Evolutionary conservation across 2,797 vertebrate genomes (phyloP), one percentile per base, ranked within the genome.

Genomic region (Leptodactylus fallax): DNA sequence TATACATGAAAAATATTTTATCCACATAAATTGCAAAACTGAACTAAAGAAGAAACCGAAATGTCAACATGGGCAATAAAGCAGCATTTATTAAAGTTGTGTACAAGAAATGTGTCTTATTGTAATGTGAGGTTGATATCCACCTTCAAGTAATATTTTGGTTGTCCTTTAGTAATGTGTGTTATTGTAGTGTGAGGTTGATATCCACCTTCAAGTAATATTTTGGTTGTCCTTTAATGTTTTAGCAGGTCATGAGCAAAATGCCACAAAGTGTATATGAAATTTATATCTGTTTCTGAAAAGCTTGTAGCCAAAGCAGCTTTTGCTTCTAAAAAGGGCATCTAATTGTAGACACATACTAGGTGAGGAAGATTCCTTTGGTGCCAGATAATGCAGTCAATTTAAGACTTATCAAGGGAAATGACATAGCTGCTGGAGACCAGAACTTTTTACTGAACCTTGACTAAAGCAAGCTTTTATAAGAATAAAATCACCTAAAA

Each of bases 371-470:
- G 92, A 89, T 93, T 94, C 91, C 93, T 94, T 94, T 93, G 94
- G 94, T 94, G 93, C 91, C 36, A 81, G 91, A 94, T 94, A 95
- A 94, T 91, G 87, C 1, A 4, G 93, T 94, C 94, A 94, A 95
- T 95, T 95, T 95, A 95, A 91, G 93, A 94, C 93, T 95, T 95
- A 95, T 92, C 93, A 92, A 94, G 93, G 94, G 93, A 95, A 95
- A 95, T 94, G 93, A 93, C 93, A 95, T 92, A 94, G 91, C 93
- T 95, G 94, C 93, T 95, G 94, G 94, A 93, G 93, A 93, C 91
- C 87, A 90, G 90, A 92, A 90, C 91, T 87, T 80, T 19, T 72
- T 92, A 91, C 93, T 93, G 93, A 95, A 93, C 92, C 88, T 89
- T 91, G 91, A 92, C 91, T 93, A 94, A 94, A 94, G 91, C 94